phyloP scores from a whole-genome alignment of 2,888 invertebrate genomes.

The Perizoma affinitatum region DNA sequence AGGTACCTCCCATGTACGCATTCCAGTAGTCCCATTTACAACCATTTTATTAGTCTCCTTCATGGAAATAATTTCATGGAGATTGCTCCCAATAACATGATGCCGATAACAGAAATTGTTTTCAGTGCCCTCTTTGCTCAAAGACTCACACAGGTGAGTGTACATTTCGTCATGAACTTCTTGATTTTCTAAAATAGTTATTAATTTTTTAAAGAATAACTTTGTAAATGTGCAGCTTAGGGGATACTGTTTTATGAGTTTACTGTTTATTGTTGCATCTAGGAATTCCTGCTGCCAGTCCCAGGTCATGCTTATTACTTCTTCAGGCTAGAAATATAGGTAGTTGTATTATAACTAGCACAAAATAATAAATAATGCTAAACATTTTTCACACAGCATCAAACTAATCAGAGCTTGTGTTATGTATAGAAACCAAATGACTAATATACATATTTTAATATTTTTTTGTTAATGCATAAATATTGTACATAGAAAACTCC shows the following conservation, averaged over 20 bases:
- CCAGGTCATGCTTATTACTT: slow-evolving; percentile 65
- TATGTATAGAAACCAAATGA: no score
- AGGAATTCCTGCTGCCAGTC: slow-evolving; percentile 85
- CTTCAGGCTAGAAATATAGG: slow-evolving; percentile 54
- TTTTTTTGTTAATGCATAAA: no score
- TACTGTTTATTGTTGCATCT: slow-evolving; percentile 82
- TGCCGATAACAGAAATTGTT: slow-evolving; percentile 85
- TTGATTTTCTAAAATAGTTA: slow-evolving; percentile 82
- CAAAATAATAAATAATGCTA: background rate
- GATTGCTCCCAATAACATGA: slow-evolving; percentile 77
- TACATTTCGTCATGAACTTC: slow-evolving; percentile 88
- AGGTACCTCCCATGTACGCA: slow-evolving; percentile 93
- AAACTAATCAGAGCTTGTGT: no score
- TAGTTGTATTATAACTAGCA: no score
- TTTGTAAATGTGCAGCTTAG: slow-evolving; percentile 85
- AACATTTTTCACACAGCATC: no score
- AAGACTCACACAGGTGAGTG: slow-evolving; percentile 79
- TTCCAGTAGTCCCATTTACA: slow-evolving; percentile 90
- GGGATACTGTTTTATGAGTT: slow-evolving; percentile 84
- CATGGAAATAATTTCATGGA: slow-evolving; percentile 79
- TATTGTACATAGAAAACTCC: no score
- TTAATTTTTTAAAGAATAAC: slow-evolving; percentile 86
- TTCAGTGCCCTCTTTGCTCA: slow-evolving; percentile 58
- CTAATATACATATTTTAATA: no score
- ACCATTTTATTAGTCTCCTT: slow-evolving; percentile 89